Percentiles rank a stretch among this genome's conserved stretches.
These are phyloP conservation scores for Sardinella longiceps DNA, from an alignment of 2,797 vertebrate species.

Conservation along the genomic window DNA sequence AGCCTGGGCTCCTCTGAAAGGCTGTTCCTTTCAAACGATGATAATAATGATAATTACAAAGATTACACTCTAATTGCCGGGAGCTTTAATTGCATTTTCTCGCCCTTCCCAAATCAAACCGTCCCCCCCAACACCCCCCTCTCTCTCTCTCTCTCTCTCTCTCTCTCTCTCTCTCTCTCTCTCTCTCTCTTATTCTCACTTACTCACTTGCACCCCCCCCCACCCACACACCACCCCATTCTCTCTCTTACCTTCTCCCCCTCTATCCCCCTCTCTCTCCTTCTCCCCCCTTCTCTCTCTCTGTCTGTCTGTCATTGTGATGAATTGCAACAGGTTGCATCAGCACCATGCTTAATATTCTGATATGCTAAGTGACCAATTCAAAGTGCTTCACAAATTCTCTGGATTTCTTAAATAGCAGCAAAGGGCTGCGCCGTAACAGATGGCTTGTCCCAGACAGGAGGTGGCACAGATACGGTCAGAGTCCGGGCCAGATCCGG, in stretches of 20 bases:
- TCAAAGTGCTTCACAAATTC: background rate
- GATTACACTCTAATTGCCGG: slow-evolving; percentile 79
- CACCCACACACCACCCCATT: background rate
- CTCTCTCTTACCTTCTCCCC: background rate
- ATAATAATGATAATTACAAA: slow-evolving; percentile 81
- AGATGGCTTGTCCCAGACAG: background rate
- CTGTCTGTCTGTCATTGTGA: slow-evolving; percentile 50
- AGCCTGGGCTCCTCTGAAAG: slow-evolving; percentile 71
- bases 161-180: background rate
- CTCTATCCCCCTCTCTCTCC: background rate
- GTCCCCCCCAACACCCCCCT: slow-evolving; percentile 40
- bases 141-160: background rate
- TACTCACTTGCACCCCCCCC: background rate
- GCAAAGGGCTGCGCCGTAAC: background rate
- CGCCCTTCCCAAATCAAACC: slow-evolving; percentile 55
- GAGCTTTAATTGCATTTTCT: slow-evolving; percentile 67
- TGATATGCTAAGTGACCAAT: slow-evolving; percentile 56
- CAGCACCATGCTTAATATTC: slow-evolving; percentile 72
- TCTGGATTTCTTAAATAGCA: slow-evolving; percentile 3
- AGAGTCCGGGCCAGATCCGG: background rate
- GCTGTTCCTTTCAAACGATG: slow-evolving; percentile 72
- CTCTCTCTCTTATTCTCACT: background rate
- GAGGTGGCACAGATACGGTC: background rate
- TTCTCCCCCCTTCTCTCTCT: background rate
- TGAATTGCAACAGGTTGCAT: slow-evolving; percentile 78